These are phyloP conservation scores for Mormyrus lacerda DNA, from an alignment of 2,113 vertebrate species.

Conservation along the genomic window DNA sequence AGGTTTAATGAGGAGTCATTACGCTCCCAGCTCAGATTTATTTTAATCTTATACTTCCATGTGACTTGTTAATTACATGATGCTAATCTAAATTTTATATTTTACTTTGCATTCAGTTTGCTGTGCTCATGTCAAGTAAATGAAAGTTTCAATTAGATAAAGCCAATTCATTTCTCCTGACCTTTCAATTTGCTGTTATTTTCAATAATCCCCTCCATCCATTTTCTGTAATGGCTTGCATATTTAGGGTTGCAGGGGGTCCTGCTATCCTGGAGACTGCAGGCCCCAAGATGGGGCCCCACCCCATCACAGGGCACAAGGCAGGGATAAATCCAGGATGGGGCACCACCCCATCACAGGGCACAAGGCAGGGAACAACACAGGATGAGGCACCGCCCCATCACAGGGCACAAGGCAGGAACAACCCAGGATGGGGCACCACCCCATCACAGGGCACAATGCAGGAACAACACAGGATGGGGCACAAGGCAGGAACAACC, in stretches of 20 bases:
- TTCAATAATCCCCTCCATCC: neutral
- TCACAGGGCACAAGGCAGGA: too few relatives aligned
- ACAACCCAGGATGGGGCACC: too few relatives aligned
- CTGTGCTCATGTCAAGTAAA: neutral
- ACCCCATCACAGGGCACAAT: too few relatives aligned
- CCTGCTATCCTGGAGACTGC: too few relatives aligned
- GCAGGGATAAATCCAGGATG: neutral
- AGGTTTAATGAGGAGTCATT: conserved; percentile 6
- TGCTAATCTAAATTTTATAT: neutral
- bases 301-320: too few relatives aligned
- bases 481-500: too few relatives aligned
- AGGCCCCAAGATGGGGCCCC: too few relatives aligned
- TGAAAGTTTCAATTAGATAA: neutral
- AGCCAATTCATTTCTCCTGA: neutral
- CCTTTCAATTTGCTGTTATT: neutral
- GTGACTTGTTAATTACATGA: neutral
- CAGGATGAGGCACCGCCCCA: too few relatives aligned
- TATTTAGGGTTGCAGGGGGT: too few relatives aligned
- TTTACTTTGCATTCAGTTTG: neutral
- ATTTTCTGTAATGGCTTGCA: neutral
- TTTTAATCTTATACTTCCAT: neutral
- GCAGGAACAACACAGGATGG: too few relatives aligned
- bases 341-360: neutral
- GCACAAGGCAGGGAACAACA: too few relatives aligned
- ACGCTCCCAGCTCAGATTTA: neutral